Conservation (phyloP, 2,888 invertebrate genomes). For the Rhorus exstirpatorius region DNA sequence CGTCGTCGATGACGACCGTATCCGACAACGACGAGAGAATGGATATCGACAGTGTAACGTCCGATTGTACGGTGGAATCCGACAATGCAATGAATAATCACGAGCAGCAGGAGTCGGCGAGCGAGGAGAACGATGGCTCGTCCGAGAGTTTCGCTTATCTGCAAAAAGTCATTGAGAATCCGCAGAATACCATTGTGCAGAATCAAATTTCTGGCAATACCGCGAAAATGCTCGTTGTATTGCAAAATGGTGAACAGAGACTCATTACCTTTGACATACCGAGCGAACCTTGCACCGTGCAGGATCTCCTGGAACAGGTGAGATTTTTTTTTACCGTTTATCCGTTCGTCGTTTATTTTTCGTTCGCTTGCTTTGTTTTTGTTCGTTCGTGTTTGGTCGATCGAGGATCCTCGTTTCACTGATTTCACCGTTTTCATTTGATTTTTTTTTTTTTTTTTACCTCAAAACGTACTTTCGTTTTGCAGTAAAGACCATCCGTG, state of each 20-base stretch:
- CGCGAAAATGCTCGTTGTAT: constrained; percentile 93
- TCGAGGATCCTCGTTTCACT: too few species aligned
- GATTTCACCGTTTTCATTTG: too few species aligned
- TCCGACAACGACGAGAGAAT: constrained; percentile 63
- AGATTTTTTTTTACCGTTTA: constrained; percentile 62
- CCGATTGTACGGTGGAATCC: constrained; percentile 68
- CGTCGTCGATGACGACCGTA: constrained; percentile 6
- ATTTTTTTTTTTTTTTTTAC: too few species aligned
- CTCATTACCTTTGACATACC: constrained; percentile 94
- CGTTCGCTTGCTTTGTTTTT: too few species aligned
- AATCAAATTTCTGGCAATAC: constrained; percentile 87
- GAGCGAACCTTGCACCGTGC: constrained; percentile 93
- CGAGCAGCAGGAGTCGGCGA: constrained; percentile 64
- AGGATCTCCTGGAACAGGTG: constrained; percentile 93
- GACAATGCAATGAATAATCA: constrained; percentile 68
- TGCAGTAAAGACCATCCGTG: too few species aligned
- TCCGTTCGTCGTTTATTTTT: too few species aligned
- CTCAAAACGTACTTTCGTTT: too few species aligned
- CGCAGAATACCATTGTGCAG: constrained; percentile 81
- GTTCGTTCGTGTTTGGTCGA: too few species aligned
- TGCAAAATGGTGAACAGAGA: constrained; percentile 93
- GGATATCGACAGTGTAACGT: constrained; percentile 68
- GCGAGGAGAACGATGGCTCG: constrained; percentile 51
- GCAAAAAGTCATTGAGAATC: constrained; percentile 82
- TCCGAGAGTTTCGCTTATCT: constrained; percentile 80